These are phyloP conservation scores for Drosophila multiciliata DNA, from an alignment of 2,888 invertebrate genomes.

Conservation along the genomic window DNA sequence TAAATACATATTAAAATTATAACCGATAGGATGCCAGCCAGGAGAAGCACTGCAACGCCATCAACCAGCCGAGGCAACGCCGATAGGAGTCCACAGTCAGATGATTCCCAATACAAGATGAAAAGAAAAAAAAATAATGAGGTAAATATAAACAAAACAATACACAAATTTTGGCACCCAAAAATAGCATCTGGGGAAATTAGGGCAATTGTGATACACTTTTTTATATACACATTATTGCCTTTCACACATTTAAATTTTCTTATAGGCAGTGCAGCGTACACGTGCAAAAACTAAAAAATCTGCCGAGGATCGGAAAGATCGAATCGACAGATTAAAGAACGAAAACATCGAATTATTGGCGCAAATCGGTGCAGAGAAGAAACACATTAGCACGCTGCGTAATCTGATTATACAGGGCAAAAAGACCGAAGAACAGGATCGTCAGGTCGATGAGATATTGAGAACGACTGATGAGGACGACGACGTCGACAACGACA, in stretches of 20 bases:
- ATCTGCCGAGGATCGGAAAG: slow-evolving; percentile 81
- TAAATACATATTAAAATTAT: slow-evolving; percentile 82
- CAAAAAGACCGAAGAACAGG: slow-evolving; percentile 67
- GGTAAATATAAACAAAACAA: slow-evolving; percentile 62
- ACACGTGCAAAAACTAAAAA: slow-evolving; percentile 83
- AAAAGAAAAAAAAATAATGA: slow-evolving; percentile 84
- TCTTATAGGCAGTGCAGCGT: slow-evolving; percentile 82
- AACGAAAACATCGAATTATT: slow-evolving; percentile 74
- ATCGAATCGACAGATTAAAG: slow-evolving; percentile 78
- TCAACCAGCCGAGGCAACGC: slow-evolving; percentile 38
- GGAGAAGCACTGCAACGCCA: slow-evolving; percentile 74
- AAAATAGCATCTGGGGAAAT: slow-evolving; percentile 59
- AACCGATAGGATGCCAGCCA: slow-evolving; percentile 83
- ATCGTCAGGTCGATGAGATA: slow-evolving; percentile 74
- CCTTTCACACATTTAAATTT: slow-evolving; percentile 19
- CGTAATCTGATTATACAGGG: slow-evolving; percentile 77
- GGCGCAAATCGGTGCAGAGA: slow-evolving; percentile 72
- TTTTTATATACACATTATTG: slow-evolving; percentile 27
- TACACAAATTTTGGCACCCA: slow-evolving; percentile 51
- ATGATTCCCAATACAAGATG: slow-evolving; percentile 78
- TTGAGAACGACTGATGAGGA: slow-evolving; percentile 70
- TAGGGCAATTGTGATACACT: slow-evolving; percentile 19
- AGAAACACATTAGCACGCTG: slow-evolving; percentile 73
- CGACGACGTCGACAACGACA: slow-evolving; percentile 61
- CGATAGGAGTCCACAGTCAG: slow-evolving; percentile 68